Evolutionary conservation across 2,888 invertebrate genomes (phyloP).

Genomic region (Mystacides longicornis): DNA sequence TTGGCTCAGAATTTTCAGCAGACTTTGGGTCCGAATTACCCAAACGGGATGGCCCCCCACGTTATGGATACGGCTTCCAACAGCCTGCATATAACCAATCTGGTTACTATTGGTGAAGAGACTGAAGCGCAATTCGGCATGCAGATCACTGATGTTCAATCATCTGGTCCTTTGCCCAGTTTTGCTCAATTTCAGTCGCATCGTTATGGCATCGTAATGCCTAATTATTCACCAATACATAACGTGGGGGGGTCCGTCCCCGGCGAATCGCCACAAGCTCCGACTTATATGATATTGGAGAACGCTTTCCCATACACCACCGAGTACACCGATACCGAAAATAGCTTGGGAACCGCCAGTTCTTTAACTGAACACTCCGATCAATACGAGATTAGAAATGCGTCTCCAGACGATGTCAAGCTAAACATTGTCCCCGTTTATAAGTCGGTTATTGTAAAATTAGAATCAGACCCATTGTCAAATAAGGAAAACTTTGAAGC

Average conservation of each 20-base stretch:
- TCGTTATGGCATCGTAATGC: constrained; percentile 51
- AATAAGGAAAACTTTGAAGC: constrained; percentile 47
- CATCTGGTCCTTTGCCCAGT: constrained; percentile 53
- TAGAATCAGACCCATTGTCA: constrained; percentile 31
- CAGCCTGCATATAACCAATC: constrained; percentile 60
- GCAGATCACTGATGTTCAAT: constrained; percentile 45
- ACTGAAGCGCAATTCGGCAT: constrained; percentile 43
- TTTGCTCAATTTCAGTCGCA: constrained; percentile 58
- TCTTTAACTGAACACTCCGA: constrained; percentile 2
- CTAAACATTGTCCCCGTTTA: neutral
- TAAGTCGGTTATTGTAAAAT: constrained; percentile 17
- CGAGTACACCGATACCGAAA: constrained; percentile 14
- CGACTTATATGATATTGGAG: constrained; percentile 42
- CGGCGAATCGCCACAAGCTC: constrained; percentile 46
- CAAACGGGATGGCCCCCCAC: constrained; percentile 83
- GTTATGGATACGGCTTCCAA: constrained; percentile 69
- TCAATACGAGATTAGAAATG: constrained; percentile 4
- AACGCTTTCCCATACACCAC: constrained; percentile 26
- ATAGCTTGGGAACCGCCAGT: constrained; percentile 13
- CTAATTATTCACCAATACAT: constrained; percentile 52
- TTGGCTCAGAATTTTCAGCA: constrained; percentile 53
- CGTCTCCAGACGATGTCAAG: constrained; percentile 7
- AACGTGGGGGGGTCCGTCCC: constrained; percentile 73
- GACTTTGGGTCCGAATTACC: constrained; percentile 62
- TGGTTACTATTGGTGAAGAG: constrained; percentile 78